Percentiles rank a stretch among this genome's conserved stretches.
phyloP scores from a whole-genome alignment of 2,888 invertebrate genomes.

The Campoplex capitator region DNA sequence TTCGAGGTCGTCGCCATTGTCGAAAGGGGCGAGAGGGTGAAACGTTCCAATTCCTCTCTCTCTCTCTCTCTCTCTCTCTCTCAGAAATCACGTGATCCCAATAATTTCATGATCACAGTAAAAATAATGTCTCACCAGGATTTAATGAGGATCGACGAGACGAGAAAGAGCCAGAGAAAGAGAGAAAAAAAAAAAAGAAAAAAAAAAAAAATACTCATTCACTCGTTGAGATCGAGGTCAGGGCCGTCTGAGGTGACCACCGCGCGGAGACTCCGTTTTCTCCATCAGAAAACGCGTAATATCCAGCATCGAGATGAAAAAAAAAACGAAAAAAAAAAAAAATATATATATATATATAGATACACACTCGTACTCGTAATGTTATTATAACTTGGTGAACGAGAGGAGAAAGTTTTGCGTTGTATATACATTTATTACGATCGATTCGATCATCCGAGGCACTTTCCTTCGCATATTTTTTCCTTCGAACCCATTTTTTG shows the following conservation, averaged over 20 bases:
- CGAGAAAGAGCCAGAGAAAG: conserved; percentile 18
- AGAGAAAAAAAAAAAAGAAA: neutral
- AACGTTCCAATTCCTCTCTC: conserved; percentile 36
- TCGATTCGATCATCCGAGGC: conserved; percentile 1
- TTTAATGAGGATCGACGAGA: conserved; percentile 5
- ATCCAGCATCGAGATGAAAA: neutral
- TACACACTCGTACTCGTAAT: neutral
- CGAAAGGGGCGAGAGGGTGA: conserved; percentile 17
- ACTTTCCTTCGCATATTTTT: neutral
- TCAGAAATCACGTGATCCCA: neutral
- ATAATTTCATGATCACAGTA: conserved; percentile 21
- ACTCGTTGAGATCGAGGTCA: conserved; percentile 69
- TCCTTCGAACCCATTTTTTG: no score
- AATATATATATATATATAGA: neutral
- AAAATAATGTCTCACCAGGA: conserved; percentile 4
- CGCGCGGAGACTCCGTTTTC: conserved; percentile 13
- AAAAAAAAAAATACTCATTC: conserved; percentile 49
- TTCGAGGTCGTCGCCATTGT: conserved; percentile 48
- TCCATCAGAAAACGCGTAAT: conserved; percentile 14
- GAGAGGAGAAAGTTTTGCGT: neutral
- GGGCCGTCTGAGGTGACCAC: conserved; percentile 60
- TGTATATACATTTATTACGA: neutral
- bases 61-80: neutral
- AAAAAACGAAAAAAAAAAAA: neutral
- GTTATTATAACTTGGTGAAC: conserved; percentile 1